phyloP scores from a whole-genome alignment of 2,113 vertebrate genomes.

The Lophochroa leadbeateri region DNA sequence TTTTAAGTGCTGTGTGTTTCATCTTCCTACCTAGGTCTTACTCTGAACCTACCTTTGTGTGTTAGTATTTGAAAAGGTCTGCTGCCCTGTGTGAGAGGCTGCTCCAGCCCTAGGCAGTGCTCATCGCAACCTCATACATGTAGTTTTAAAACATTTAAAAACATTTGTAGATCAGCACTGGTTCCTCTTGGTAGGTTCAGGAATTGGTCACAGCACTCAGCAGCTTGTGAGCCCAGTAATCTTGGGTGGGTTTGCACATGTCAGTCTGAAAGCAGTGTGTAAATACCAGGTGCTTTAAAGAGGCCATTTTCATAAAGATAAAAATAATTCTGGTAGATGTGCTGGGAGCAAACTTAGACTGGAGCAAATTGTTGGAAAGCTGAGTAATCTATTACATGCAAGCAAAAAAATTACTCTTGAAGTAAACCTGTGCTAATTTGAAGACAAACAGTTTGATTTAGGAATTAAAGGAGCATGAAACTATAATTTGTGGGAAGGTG shows the following conservation, averaged over 20 bases:
- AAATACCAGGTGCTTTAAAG: background rate
- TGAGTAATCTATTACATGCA: background rate
- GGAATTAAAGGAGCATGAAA: background rate
- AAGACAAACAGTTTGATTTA: background rate
- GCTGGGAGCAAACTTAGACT: background rate
- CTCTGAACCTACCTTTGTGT: background rate
- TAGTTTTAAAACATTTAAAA: background rate
- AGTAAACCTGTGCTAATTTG: background rate
- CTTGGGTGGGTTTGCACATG: background rate
- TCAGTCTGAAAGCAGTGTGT: background rate
- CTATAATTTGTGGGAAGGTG: background rate
- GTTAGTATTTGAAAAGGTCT: background rate
- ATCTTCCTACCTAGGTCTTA: background rate
- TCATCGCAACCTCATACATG: background rate
- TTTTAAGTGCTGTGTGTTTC: background rate
- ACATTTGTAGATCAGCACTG: background rate
- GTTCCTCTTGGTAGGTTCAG: background rate
- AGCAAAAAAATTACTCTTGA: background rate
- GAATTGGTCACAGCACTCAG: background rate
- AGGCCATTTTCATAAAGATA: background rate
- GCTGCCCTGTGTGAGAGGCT: background rate
- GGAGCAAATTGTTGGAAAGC: background rate
- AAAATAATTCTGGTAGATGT: background rate
- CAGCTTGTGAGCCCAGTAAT: background rate
- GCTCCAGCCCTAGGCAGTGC: background rate